These are phyloP conservation scores for Pseudomyrmex dendroicus DNA, from an alignment of 1,140 invertebrate genomes.

Conservation along the genomic window DNA sequence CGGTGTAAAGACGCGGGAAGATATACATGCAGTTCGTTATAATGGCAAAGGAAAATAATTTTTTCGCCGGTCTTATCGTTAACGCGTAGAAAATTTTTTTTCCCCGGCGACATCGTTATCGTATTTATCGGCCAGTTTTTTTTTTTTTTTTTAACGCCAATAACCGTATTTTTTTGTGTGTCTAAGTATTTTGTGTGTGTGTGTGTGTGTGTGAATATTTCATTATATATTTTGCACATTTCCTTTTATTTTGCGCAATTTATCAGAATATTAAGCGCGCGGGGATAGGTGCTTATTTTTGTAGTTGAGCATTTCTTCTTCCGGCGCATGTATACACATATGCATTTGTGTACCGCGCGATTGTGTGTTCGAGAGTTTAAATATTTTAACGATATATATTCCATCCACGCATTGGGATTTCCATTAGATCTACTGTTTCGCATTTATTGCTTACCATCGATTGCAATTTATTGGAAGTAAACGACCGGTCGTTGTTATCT, in stretches of 20 bases:
- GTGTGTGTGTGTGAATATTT: constrained; percentile 29
- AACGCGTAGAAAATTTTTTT: neutral
- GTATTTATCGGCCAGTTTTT: neutral
- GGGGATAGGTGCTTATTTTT: constrained; percentile 14
- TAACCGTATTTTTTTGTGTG: constrained; percentile 2
- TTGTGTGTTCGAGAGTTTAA: constrained; percentile 34
- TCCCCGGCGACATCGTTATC: constrained; percentile 17
- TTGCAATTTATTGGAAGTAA: constrained; percentile 56
- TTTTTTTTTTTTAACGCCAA: constrained; percentile 7
- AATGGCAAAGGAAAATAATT: constrained; percentile 7
- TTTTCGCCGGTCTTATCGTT: constrained; percentile 6
- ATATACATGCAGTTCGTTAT: neutral
- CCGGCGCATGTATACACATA: neutral
- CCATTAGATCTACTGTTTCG: constrained; percentile 57
- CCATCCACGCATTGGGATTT: constrained; percentile 41
- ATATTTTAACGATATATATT: constrained; percentile 56
- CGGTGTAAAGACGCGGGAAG: neutral
- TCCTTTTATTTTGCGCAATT: constrained; percentile 42
- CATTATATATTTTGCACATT: constrained; percentile 41
- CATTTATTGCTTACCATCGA: constrained; percentile 61
- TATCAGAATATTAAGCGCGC: constrained; percentile 35
- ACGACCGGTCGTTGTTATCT: constrained; percentile 48
- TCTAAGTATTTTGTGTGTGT: constrained; percentile 20
- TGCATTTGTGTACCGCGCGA: no score
- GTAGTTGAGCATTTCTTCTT: constrained; percentile 39